A percentile compares a stretch with the other conserved stretches of the same genome.
Evolutionary conservation across 2,113 vertebrate species (phyloP).

Genomic region (Herpailurus yagouaroundi): DNA sequence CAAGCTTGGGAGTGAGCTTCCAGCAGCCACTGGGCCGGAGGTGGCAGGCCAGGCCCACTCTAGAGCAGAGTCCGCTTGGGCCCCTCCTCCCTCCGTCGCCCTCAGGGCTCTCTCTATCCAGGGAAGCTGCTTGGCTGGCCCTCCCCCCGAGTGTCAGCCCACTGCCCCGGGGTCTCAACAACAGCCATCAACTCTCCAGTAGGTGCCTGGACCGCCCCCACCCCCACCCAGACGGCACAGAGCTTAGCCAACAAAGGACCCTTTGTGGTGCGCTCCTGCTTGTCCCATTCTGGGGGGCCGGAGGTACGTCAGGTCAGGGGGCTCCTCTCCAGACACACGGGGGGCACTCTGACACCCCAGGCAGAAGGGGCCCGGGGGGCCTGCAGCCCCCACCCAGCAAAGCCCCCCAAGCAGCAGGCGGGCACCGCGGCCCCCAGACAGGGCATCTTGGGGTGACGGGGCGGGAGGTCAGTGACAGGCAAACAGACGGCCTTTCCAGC

Average conservation of each 20-base stretch:
- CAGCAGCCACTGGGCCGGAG: not conserved
- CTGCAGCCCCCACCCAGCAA: not conserved
- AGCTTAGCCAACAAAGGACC: no score
- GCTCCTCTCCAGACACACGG: not conserved
- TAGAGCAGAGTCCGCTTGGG: not conserved
- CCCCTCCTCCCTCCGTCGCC: not conserved
- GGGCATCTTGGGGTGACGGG: fast-evolving
- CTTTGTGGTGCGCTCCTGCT: fast-evolving
- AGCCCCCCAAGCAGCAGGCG: not conserved
- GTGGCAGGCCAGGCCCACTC: not conserved
- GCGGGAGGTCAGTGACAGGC: not conserved
- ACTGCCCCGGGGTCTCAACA: not conserved
- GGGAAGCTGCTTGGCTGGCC: fast-evolving
- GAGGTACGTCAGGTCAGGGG: fast-evolving
- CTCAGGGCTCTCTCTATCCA: not conserved
- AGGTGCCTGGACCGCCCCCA: fast-evolving
- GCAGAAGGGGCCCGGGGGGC: not conserved
- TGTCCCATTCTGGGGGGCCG: not conserved
- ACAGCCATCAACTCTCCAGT: fast-evolving
- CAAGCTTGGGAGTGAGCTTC: not conserved
- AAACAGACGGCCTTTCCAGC: not conserved
- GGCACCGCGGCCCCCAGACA: fast-evolving
- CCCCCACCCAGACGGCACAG: no score
- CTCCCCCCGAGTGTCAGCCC: fast-evolving
- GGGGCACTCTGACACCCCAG: no score